Evolutionary conservation across 1,140 invertebrate species (phyloP).

Genomic region (Drosophila pachea): DNA sequence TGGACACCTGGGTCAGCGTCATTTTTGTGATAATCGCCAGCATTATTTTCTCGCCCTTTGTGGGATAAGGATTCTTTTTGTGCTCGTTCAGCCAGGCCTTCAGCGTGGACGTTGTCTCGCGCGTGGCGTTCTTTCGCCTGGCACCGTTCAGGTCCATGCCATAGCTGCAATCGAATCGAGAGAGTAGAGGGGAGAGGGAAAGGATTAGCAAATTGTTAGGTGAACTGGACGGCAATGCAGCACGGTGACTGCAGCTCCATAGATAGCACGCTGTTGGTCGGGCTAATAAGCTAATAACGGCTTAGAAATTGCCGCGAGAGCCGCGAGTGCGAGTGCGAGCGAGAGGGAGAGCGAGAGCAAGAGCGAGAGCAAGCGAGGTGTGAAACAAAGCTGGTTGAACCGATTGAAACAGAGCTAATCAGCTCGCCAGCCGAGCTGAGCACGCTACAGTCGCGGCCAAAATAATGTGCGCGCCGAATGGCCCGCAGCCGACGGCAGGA

Average conservation of each 20-base stretch:
- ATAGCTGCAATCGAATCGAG: constrained; percentile 83
- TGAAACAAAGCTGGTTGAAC: no score
- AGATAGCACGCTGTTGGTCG: background rate
- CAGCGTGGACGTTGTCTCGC: constrained; percentile 97
- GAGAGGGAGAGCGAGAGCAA: no score
- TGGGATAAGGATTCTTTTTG: constrained; percentile 99
- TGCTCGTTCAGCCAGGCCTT: constrained; percentile 99
- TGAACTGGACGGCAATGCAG: background rate
- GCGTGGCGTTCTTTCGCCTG: constrained; percentile 96
- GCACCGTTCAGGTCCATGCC: constrained; percentile 94
- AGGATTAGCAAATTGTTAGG: constrained; percentile 1
- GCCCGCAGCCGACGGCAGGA: no score
- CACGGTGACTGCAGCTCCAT: background rate
- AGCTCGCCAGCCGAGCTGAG: no score
- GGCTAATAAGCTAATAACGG: background rate
- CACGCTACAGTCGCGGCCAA: constrained; percentile 11
- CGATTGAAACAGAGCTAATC: no score
- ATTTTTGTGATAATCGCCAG: constrained; percentile 99
- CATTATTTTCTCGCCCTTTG: constrained; percentile 99
- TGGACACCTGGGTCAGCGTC: constrained; percentile 98
- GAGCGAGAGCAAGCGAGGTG: no score
- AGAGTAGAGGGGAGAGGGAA: constrained; percentile 2
- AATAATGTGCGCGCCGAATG: background rate
- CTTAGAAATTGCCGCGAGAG: no score
- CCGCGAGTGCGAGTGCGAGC: no score